A percentile compares a stretch with the other conserved stretches of the same genome.
These are phyloP conservation scores for Chionomys nivalis DNA, from an alignment of 2,113 vertebrate genomes.

Conservation along the genomic window DNA sequence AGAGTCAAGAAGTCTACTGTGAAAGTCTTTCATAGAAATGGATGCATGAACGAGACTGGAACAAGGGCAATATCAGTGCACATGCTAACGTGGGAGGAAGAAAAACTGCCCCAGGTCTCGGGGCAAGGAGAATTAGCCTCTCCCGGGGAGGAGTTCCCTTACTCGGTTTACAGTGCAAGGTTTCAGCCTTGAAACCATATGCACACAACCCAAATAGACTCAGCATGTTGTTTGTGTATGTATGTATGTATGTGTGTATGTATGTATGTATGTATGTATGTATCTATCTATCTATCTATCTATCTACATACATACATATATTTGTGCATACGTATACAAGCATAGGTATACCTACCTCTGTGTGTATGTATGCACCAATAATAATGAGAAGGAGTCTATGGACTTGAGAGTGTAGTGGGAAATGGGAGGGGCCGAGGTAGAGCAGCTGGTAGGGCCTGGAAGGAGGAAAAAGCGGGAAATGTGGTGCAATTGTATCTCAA, in stretches of 20 bases:
- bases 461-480: background rate
- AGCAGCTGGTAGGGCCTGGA: background rate
- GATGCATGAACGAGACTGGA: background rate
- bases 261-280: background rate
- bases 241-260: background rate
- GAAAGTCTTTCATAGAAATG: background rate
- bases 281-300: background rate
- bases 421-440: too few relatives aligned
- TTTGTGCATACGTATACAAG: background rate
- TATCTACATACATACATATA: too few relatives aligned
- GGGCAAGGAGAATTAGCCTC: background rate
- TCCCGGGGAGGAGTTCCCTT: background rate
- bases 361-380: background rate
- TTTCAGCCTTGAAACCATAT: background rate
- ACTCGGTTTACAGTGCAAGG: background rate
- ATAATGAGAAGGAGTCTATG: background rate
- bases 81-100: fast-evolving
- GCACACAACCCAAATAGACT: background rate
- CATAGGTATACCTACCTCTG: background rate
- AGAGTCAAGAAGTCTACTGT: background rate
- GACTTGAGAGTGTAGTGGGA: background rate
- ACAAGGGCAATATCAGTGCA: background rate
- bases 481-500: background rate
- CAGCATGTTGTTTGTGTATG: too few relatives aligned
- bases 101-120: background rate